Evolutionary conservation across 2,888 invertebrate species (phyloP).

Genomic region (Anagyrus pseudococci): DNA sequence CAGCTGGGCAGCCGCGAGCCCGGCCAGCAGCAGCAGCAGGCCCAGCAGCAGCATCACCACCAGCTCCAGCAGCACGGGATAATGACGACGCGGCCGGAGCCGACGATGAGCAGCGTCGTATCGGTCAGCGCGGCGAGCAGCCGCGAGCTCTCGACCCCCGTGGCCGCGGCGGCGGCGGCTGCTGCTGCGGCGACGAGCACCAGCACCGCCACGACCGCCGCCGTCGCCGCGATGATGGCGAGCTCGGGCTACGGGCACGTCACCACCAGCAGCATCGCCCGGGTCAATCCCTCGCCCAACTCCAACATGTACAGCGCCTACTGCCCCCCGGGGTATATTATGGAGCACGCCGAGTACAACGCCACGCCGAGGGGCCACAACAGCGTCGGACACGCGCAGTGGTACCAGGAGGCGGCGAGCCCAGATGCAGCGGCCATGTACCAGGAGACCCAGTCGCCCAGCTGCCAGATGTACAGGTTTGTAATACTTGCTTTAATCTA

Average conservation of each 20-base stretch:
- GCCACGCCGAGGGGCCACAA: constrained; percentile 47
- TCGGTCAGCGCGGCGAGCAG: constrained; percentile 42
- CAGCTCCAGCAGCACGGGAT: constrained; percentile 49
- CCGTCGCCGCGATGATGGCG: constrained; percentile 57
- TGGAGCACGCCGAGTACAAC: constrained; percentile 59
- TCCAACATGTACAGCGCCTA: constrained; percentile 50
- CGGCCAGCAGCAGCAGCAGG: constrained; percentile 37
- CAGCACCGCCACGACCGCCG: constrained; percentile 53
- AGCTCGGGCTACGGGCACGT: constrained; percentile 55
- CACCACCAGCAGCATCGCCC: constrained; percentile 39
- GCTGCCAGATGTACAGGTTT: constrained; percentile 58
- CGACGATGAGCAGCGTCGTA: constrained; percentile 35
- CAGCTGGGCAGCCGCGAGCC: constrained; percentile 4
- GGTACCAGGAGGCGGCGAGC: constrained; percentile 60
- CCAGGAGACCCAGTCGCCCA: constrained; percentile 59
- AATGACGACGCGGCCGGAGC: constrained; percentile 47
- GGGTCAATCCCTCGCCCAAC: constrained; percentile 53
- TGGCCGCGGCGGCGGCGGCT: constrained; percentile 47
- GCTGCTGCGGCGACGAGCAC: constrained; percentile 34
- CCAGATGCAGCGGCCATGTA: constrained; percentile 58
- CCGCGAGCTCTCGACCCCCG: constrained; percentile 41
- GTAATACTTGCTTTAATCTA: background rate
- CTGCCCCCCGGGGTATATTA: constrained; percentile 56
- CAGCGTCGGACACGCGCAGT: constrained; percentile 54
- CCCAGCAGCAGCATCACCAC: constrained; percentile 44